These are phyloP conservation scores for Xestia xanthographa DNA, from an alignment of 2,888 invertebrate species.

Conservation along the genomic window DNA sequence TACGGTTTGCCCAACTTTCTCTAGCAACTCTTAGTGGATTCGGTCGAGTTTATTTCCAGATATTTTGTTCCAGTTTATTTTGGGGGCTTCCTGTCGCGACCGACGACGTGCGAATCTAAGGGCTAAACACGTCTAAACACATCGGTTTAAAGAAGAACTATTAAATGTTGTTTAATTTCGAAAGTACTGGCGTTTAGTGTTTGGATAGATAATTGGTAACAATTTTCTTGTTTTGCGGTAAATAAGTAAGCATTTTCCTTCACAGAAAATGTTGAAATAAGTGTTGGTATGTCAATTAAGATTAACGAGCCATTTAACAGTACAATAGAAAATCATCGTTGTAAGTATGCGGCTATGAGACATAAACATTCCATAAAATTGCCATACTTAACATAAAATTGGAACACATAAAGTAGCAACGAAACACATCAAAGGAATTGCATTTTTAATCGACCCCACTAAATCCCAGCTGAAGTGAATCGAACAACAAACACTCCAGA, in stretches of 20 bases:
- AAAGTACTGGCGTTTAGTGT: background rate
- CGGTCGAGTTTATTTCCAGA: constrained; percentile 86
- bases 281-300: constrained; percentile 11
- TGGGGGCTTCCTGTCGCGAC: constrained; percentile 86
- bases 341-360: background rate
- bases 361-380: constrained; percentile 1
- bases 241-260: background rate
- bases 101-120: constrained; percentile 88
- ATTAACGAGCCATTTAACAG: constrained; percentile 25
- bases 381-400: background rate
- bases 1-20: constrained; percentile 51
- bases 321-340: constrained; percentile 13
- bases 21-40: constrained; percentile 75
- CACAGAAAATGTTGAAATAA: background rate
- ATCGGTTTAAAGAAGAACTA: constrained; percentile 5
- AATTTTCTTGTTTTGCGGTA: background rate
- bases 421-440: constrained; percentile 40
- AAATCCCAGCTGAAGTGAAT: constrained; percentile 38
- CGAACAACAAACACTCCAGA: constrained; percentile 54
- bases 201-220: background rate
- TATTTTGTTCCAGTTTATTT: constrained; percentile 89
- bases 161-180: background rate
- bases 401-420: constrained; percentile 9
- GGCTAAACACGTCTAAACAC: constrained; percentile 72
- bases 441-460: constrained; percentile 38